Evolutionary conservation across 2,113 vertebrate species (phyloP).

Genomic region (Macquaria australasica): DNA sequence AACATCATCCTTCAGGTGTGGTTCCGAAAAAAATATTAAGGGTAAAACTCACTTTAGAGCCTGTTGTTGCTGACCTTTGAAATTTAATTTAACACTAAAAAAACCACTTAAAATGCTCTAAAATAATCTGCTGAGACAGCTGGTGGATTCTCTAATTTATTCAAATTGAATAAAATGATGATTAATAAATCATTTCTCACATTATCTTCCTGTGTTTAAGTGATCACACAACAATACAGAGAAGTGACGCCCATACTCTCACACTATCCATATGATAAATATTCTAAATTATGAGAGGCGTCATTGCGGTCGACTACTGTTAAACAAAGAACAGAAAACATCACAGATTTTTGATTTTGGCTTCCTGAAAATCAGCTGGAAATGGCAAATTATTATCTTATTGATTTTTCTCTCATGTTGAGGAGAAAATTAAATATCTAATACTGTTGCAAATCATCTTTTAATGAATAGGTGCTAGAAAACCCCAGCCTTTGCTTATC

Average conservation of each 20-base stretch:
- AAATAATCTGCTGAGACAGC: not conserved
- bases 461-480: not conserved
- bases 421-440: slow-evolving; percentile 12
- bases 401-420: not conserved
- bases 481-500: not conserved
- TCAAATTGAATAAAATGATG: not conserved
- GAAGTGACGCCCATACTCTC: not conserved
- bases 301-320: not conserved
- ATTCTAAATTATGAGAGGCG: not conserved
- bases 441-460: slow-evolving; percentile 7
- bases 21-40: not conserved
- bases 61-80: not conserved
- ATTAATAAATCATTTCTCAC: not conserved
- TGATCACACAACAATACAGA: not conserved
- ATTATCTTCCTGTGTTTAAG: not conserved
- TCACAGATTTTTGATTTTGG: not conserved
- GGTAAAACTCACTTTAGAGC: not conserved
- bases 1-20: not conserved
- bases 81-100: not conserved
- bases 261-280: not conserved
- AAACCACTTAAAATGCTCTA: not conserved
- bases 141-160: not conserved
- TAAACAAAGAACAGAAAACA: not conserved
- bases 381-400: not conserved
- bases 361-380: not conserved